Evolutionary conservation across 1,140 invertebrate genomes (phyloP), one percentile per base, ranked within the genome.

Genomic region (Pseudomyrmex pallidus): DNA sequence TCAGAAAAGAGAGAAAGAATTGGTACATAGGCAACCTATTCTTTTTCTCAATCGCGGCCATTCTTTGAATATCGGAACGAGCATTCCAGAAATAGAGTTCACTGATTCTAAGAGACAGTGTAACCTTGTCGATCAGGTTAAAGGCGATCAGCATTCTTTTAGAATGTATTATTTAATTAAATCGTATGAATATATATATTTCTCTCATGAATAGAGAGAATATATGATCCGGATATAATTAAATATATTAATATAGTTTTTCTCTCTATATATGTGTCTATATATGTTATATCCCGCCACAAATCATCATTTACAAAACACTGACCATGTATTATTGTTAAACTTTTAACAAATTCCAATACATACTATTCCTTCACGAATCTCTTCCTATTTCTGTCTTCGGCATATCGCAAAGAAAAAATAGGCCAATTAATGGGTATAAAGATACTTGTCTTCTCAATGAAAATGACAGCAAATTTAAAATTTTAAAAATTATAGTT

Each of bases 291-390:
- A 52, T 52, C 50, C 9, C 50, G 13, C 1, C n/a, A 17, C 22
- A n/a, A 67, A 22, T 66, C 74, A 76, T 76, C 94, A 92, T 94
- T 94, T 94, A 94, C 94, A 93, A 94, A 94, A 94, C 93, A 94
- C 88, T 92, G 93, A 94, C 92, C 17, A 89, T 88, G 87, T 90
- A 91, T 92, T 91, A 91, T 93, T 93, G 93, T 93, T 94, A 94
- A 94, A 94, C 5, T 93, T 94, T 94, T 94, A 94, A 94, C 92
- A 94, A 93, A 92, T 91, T 84, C 83, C 66, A 61, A 61, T 78
- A 82, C 85, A 67, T 59, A 67, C 56, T n/a, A 50, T 22, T 13
- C 1, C 5, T 20, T 83, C 44, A 12, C 61, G 74, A 87, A 82
- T 87, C 35, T 77, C n/a, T 72, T 56, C 52, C 77, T 76, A 62